These are phyloP conservation scores for Apogon talboti DNA, from an alignment of 2,797 vertebrate genomes.

Conservation along the genomic window DNA sequence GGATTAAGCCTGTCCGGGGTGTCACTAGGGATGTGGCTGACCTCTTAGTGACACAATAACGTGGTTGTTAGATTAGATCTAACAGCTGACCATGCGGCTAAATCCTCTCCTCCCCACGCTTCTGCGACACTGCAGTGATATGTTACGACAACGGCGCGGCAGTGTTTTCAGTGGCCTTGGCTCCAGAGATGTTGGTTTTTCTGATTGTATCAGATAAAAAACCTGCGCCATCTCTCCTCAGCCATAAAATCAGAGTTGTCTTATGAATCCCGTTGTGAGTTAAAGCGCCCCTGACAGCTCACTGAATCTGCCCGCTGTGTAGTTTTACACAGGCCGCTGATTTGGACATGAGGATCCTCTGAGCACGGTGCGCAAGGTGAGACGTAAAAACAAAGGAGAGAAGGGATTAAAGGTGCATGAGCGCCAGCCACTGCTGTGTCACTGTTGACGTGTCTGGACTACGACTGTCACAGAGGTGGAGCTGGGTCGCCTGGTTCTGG, in stretches of 20 bases:
- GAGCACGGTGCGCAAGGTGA: slow-evolving; percentile 27
- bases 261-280: slow-evolving; percentile 43
- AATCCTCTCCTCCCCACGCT: slow-evolving; percentile 61
- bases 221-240: slow-evolving; percentile 32
- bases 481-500: slow-evolving; percentile 15
- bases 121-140: slow-evolving; percentile 46
- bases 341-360: slow-evolving; percentile 18
- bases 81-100: slow-evolving; percentile 71
- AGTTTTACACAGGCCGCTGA: slow-evolving; percentile 25
- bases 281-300: slow-evolving; percentile 51
- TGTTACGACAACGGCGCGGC: slow-evolving; percentile 24
- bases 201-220: slow-evolving; percentile 21
- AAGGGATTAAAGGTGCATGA: neutral
- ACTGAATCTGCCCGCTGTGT: slow-evolving; percentile 47
- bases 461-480: slow-evolving; percentile 9
- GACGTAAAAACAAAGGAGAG: slow-evolving; percentile 3
- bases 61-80: slow-evolving; percentile 67
- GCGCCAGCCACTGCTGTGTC: neutral
- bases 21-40: slow-evolving; percentile 46
- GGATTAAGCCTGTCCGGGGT: slow-evolving; percentile 63
- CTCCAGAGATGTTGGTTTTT: slow-evolving; percentile 7
- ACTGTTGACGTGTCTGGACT: slow-evolving; percentile 1
- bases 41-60: slow-evolving; percentile 57
- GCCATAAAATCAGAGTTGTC: slow-evolving; percentile 31
- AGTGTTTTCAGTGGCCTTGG: slow-evolving; percentile 26